Evolutionary conservation across 2,113 vertebrate genomes (phyloP), one percentile per base, ranked within the genome.

Genomic region (Brachionichthys hirsutus): DNA sequence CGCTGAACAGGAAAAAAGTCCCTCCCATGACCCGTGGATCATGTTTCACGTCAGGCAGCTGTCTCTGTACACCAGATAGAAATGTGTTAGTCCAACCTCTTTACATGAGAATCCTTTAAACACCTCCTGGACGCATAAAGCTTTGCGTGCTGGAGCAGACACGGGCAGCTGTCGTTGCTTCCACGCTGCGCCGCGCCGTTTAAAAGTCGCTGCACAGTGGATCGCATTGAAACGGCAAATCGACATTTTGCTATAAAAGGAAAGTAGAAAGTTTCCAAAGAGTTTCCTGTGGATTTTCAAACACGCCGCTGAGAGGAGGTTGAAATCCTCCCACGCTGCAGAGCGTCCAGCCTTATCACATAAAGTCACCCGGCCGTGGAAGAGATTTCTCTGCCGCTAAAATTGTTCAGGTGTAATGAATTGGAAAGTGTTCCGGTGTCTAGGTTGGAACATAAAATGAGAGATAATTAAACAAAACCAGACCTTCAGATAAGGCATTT

Each of bases 21-120:
- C 43, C 34, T 52, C 30, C 6, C 12, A 5, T 52, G 64, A 51
- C 16, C 6, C 15, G 16, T 30, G 54, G 16, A 54, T 75, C 30
- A 62, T 41, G 51, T 78, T 60, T 69, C 49, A 42, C 16, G 19
- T 54, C 51, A 62, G 40, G 8, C 69, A 61, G 68, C 67, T 83
- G 74, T 49, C 47, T 57, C 38, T 7, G 9, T 17, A 53, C 5
- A 34, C 18, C 43, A 18, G 16, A 19, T 3, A 67, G 38, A 62
- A 62, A 46, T 17, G 46, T 18, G n/a, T 36, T 12, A 20, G 41
- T 11, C 4, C 41, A 48, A 48, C 12, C 16, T 53, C 45, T 54
- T 50, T 14, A 22, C 38, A 18, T 49, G 45, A 35, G 19, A 12
- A 47, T 12, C 7, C 40, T 41, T 6, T 30, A 18, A 50, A 20